These are phyloP conservation scores for Zaprionus gabonicus DNA, from an alignment of 1,140 invertebrate genomes.

Conservation along the genomic window DNA sequence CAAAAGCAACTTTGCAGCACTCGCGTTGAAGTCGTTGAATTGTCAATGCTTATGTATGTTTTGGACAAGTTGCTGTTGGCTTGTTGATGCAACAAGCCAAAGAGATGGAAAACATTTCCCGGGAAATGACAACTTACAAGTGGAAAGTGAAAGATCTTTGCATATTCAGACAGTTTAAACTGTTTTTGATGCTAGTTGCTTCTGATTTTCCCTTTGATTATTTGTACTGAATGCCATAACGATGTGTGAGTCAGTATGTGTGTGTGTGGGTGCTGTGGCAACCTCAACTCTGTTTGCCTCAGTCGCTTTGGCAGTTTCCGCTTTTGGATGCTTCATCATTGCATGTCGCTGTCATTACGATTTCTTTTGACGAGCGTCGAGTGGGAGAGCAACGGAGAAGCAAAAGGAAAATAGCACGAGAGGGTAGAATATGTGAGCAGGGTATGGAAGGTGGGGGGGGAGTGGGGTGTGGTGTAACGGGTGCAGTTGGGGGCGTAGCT, in stretches of 20 bases:
- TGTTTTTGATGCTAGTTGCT: slow-evolving; percentile 3
- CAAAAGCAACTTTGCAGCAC: too few species aligned
- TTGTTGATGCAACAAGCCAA: neutral
- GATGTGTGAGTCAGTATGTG: neutral
- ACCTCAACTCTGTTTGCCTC: slow-evolving; percentile 2
- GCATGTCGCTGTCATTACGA: slow-evolving; percentile 35
- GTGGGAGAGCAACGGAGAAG: neutral
- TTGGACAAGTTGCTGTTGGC: neutral
- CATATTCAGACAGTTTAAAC: slow-evolving; percentile 1
- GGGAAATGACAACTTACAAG: neutral
- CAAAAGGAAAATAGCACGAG: neutral
- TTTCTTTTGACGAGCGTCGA: slow-evolving; percentile 13
- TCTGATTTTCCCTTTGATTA: slow-evolving; percentile 6
- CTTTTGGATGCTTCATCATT: slow-evolving; percentile 24
- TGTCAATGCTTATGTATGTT: neutral
- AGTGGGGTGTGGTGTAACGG: neutral
- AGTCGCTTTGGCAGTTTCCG: slow-evolving; percentile 15
- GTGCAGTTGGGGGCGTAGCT: neutral
- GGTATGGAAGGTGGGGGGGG: too few species aligned
- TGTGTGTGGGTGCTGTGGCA: slow-evolving; percentile 5
- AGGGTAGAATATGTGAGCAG: too few species aligned
- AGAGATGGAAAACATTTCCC: neutral
- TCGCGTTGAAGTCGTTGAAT: too few species aligned
- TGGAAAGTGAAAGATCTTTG: slow-evolving; percentile 8
- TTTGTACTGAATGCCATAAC: neutral